Percentiles rank a stretch among this genome's conserved stretches.
These are phyloP conservation scores for Carcinoscorpius rotundicauda DNA, from an alignment of 1,140 invertebrate genomes.

Conservation along the genomic window DNA sequence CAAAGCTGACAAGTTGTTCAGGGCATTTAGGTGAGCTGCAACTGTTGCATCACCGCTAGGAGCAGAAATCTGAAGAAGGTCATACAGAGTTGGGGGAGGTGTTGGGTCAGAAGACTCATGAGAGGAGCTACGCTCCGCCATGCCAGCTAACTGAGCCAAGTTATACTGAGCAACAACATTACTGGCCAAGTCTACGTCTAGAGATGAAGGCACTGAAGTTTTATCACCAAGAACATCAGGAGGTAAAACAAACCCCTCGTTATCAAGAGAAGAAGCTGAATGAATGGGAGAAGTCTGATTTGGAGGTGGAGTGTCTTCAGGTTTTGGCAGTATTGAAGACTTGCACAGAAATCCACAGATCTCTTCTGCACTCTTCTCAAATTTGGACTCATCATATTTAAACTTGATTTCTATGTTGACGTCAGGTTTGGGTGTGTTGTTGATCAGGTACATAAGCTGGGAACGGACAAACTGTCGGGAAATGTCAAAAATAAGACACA, in stretches of 20 bases:
- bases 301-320: too few relatives aligned
- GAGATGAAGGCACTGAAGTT: constrained; percentile 13
- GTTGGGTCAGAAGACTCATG: too few relatives aligned
- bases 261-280: constrained; percentile 32
- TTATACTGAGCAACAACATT: constrained; percentile 21
- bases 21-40: constrained; percentile 42
- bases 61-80: too few relatives aligned
- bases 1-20: constrained; percentile 74
- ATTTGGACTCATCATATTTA: constrained; percentile 61
- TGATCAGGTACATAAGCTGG: constrained; percentile 61
- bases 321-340: too few relatives aligned
- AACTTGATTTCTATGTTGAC: constrained; percentile 65
- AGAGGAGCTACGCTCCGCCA: constrained; percentile 8
- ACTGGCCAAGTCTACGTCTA: constrained; percentile 19
- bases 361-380: constrained; percentile 44
- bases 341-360: too few relatives aligned
- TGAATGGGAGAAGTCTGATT: constrained; percentile 26
- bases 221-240: constrained; percentile 34
- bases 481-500: too few relatives aligned
- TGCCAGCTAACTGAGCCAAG: constrained; percentile 21
- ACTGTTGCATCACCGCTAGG: too few relatives aligned
- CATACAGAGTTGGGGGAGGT: too few relatives aligned
- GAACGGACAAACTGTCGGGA: constrained; percentile 45
- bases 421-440: constrained; percentile 63
- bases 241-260: constrained; percentile 32